Percentiles rank a stretch among this genome's conserved stretches.
phyloP scores from a whole-genome alignment of 2,888 invertebrate genomes.

The Eumerus sabulonum region DNA sequence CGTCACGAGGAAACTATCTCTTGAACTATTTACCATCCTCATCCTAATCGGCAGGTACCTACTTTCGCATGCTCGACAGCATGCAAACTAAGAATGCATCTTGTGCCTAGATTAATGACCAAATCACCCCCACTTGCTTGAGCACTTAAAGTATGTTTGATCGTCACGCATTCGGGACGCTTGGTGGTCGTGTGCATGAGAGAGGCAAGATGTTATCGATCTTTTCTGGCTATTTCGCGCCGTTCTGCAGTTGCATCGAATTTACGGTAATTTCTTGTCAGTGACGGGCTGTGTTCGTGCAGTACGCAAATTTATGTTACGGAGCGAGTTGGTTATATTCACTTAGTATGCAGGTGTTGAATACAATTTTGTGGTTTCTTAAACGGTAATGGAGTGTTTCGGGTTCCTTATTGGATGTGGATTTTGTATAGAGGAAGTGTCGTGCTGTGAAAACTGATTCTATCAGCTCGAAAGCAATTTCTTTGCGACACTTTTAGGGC shows the following conservation, averaged over 20 bases:
- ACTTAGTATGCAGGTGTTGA: too few relatives aligned
- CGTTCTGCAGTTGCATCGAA: too few relatives aligned
- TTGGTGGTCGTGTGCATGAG: conserved; percentile 8
- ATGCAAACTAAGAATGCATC: conserved; percentile 43
- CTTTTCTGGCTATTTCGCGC: neutral
- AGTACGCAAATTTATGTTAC: neutral
- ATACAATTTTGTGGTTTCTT: too few relatives aligned
- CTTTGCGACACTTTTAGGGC: too few relatives aligned
- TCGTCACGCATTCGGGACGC: conserved; percentile 47
- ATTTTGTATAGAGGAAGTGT: too few relatives aligned
- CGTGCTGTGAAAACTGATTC: too few relatives aligned
- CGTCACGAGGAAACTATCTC: conserved; percentile 51
- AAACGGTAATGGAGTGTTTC: too few relatives aligned
- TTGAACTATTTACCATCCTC: conserved; percentile 39
- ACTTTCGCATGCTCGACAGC: conserved; percentile 42
- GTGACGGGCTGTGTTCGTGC: neutral
- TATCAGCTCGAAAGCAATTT: too few relatives aligned
- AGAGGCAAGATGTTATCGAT: neutral
- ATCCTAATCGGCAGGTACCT: conserved; percentile 9
- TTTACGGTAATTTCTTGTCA: too few relatives aligned
- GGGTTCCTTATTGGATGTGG: too few relatives aligned
- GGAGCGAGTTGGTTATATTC: neutral
- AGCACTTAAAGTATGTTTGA: conserved; percentile 36
- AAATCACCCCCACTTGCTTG: conserved; percentile 27
- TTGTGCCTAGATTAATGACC: conserved; percentile 43